Percentiles rank a stretch among this genome's conserved stretches.
phyloP scores from a whole-genome alignment of 1,140 invertebrate genomes.

The Drosophila nigromelanica region DNA sequence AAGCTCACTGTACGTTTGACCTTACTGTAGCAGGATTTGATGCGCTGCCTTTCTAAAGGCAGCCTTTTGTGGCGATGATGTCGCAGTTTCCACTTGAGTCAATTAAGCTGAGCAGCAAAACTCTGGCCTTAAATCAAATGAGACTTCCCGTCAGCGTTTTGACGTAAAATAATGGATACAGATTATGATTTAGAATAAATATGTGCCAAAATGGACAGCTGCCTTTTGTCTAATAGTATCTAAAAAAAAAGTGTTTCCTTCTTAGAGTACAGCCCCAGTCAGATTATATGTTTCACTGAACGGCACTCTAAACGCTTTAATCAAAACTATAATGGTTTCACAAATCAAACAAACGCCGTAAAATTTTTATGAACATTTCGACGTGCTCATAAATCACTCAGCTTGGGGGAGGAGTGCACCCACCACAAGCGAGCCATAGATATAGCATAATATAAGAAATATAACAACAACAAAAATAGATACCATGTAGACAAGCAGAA shows the following conservation, averaged over 20 bases:
- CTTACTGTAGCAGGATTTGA: constrained; percentile 63
- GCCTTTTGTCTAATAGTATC: constrained; percentile 32
- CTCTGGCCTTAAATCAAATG: constrained; percentile 62
- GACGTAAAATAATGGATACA: constrained; percentile 24
- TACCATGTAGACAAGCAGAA: constrained; percentile 44
- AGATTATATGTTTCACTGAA: constrained; percentile 39
- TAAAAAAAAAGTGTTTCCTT: constrained; percentile 21
- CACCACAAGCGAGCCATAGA: constrained; percentile 53
- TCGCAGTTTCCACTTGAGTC: constrained; percentile 45
- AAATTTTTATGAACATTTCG: constrained; percentile 64
- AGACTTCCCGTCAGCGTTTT: constrained; percentile 63
- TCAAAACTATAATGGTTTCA: constrained; percentile 57
- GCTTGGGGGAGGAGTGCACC: constrained; percentile 56
- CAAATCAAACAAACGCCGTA: constrained; percentile 71
- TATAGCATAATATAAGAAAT: neutral
- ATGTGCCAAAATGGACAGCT: constrained; percentile 5
- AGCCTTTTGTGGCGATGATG: constrained; percentile 28
- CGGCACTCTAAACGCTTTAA: constrained; percentile 55
- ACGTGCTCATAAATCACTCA: constrained; percentile 67
- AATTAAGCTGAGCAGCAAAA: constrained; percentile 2
- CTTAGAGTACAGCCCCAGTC: constrained; percentile 17
- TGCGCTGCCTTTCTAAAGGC: constrained; percentile 59
- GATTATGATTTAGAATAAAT: constrained; percentile 45
- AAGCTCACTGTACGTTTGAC: constrained; percentile 16
- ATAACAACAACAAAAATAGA: neutral